A percentile compares a stretch with the other conserved stretches of the same genome.
These are phyloP conservation scores for Microchirus variegatus DNA, from an alignment of 2,797 vertebrate genomes.

Conservation along the genomic window DNA sequence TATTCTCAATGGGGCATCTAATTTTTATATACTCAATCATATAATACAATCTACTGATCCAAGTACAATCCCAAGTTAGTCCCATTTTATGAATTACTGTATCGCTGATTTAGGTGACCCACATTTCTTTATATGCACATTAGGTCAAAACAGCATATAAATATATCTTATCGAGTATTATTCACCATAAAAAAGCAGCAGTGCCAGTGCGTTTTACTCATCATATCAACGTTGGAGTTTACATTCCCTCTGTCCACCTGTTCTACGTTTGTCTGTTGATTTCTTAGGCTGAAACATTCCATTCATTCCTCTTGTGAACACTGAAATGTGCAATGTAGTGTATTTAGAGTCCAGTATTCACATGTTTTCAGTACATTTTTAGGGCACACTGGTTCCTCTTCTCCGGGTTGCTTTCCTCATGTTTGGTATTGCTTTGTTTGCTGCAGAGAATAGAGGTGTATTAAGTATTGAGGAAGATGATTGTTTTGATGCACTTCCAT, in stretches of 20 bases:
- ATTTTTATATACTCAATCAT: slow-evolving; percentile 10
- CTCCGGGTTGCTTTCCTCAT: slow-evolving; percentile 22
- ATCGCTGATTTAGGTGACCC: slow-evolving; percentile 5
- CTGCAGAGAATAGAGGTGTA: slow-evolving; percentile 2
- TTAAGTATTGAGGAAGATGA: not conserved
- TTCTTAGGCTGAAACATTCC: slow-evolving; percentile 64
- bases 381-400: slow-evolving; percentile 27
- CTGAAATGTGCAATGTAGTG: slow-evolving; percentile 54
- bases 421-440: slow-evolving; percentile 23
- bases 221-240: slow-evolving; percentile 38
- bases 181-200: slow-evolving; percentile 17
- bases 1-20: not conserved
- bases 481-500: slow-evolving; percentile 27
- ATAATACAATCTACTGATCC: slow-evolving; percentile 9
- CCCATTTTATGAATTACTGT: not conserved
- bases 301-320: slow-evolving; percentile 44
- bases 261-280: slow-evolving; percentile 15
- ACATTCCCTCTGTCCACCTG: slow-evolving; percentile 18
- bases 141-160: slow-evolving; percentile 30
- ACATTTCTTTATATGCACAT: slow-evolving; percentile 15
- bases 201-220: slow-evolving; percentile 43
- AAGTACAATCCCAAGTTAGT: slow-evolving; percentile 12
- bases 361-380: slow-evolving; percentile 37
- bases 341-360: slow-evolving; percentile 39
- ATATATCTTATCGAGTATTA: slow-evolving; percentile 27